Base-by-base conservation (phyloP, 2,113 vertebrate species). In the Globicephala melas region DNA sequence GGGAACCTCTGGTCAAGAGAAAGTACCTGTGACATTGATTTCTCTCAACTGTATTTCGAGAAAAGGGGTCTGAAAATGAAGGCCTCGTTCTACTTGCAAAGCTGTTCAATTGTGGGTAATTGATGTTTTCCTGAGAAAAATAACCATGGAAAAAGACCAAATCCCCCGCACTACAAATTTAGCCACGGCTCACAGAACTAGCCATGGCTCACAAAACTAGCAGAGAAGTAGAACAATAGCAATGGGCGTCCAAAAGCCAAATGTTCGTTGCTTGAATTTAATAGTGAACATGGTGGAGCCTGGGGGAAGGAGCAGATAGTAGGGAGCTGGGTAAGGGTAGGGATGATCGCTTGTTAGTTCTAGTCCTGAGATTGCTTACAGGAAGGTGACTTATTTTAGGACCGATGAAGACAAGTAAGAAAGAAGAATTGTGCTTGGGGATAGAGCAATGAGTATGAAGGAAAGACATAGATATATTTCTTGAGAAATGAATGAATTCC, bases 401-500 rank as follows among this genome's bases (percentile, higher is more conserved):
- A 68, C 23, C 17, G 25, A 65, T n/a, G 41, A 47, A 95, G n/a
- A 83, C 86, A 60, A 17, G 10, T 26, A 15, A 28, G 7, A 47
- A 84, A 80, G 50, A 36, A 84, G 28, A 67, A n/a, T 4, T 47
- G 47, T 26, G 13, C 13, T 63, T 80, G 10, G 28, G 74, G 3
- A 63, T 11, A 65, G 31, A 36, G 6, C 15, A n/a, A 0, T 31
- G 10, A 65, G 15, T 77, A 38, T 68, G 33, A 83, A 86, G 47
- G 17, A 80, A 15, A 77, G 74, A 33, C 26, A 18, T 4, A 77
- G 60, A 74, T n/a, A 83, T 87, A 93, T 93, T 95, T 86, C 92
- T 76, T 84, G 87, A 96, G 55, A 97, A 91, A 93, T 41, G 60
- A 92, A 97, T 80, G 50, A 63, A 85, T 62, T 87, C 11, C 31